Conservation (phyloP, 2,797 vertebrate genomes). For the Peromyscus attwateri region DNA sequence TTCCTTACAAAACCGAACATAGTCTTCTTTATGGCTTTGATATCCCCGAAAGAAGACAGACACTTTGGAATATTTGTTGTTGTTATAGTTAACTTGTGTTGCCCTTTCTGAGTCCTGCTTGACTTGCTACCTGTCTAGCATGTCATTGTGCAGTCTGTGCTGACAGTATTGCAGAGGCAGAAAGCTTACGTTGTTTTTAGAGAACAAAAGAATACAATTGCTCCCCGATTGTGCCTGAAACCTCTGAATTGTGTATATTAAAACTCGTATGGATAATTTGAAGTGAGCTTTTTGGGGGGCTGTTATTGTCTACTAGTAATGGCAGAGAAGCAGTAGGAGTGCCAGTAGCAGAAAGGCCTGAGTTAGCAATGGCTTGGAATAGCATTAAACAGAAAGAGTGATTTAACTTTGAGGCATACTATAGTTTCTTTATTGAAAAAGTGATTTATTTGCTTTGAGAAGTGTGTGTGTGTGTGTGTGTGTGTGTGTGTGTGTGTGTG, state of each 20-base stretch:
- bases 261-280: not conserved
- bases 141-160: conserved; percentile 18
- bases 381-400: conserved; percentile 7
- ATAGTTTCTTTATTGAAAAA: conserved; percentile 14
- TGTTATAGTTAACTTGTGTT: conserved; percentile 61
- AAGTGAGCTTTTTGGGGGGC: not conserved
- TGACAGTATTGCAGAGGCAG: conserved; percentile 43
- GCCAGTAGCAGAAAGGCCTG: not conserved
- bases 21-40: conserved; percentile 56
- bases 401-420: not conserved
- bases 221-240: not conserved
- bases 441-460: not conserved
- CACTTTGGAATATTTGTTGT: conserved; percentile 52
- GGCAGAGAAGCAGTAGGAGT: not conserved
- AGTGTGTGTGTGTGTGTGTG: not conserved
- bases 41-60: conserved; percentile 40
- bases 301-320: not conserved
- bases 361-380: not conserved
- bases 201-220: conserved; percentile 33
- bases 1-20: conserved; percentile 51
- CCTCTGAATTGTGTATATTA: not conserved
- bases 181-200: conserved; percentile 44
- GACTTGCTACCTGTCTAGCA: conserved; percentile 59
- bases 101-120: conserved; percentile 42
- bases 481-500: not conserved